A percentile compares a stretch with the other conserved stretches of the same genome.
Conservation (phyloP, 2,888 invertebrate species). For the Scaptomyza reducta region DNA sequence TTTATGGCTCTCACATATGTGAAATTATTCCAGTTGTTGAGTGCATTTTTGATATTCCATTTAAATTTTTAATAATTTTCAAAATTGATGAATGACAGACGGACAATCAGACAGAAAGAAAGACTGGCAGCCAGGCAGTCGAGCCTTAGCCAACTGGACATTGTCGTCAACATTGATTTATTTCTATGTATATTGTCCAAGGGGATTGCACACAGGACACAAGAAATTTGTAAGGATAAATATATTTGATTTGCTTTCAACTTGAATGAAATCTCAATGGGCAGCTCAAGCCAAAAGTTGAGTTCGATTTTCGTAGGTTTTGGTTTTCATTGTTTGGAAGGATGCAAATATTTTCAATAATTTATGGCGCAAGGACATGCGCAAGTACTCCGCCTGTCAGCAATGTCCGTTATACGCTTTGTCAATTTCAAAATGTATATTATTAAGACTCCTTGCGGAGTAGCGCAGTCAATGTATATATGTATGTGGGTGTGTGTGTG, state of each 20-base stretch:
- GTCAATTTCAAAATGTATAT: slow-evolving; percentile 50
- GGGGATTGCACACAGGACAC: slow-evolving; percentile 7
- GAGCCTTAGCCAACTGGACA: slow-evolving; percentile 17
- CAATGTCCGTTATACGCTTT: slow-evolving; percentile 44
- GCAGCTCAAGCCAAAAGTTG: slow-evolving; percentile 12
- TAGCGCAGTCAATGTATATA: neutral
- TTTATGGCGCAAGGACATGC: slow-evolving; percentile 46
- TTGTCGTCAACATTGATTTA: slow-evolving; percentile 58
- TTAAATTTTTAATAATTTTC: slow-evolving; percentile 81
- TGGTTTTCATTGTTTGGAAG: slow-evolving; percentile 1
- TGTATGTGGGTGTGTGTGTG: no score
- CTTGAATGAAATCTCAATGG: slow-evolving; percentile 32
- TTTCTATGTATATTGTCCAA: slow-evolving; percentile 24
- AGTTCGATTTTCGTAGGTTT: slow-evolving; percentile 22
- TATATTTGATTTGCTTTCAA: slow-evolving; percentile 30
- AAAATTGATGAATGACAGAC: slow-evolving; percentile 76
- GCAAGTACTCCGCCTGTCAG: slow-evolving; percentile 25
- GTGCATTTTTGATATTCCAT: slow-evolving; percentile 76
- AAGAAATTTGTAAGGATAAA: slow-evolving; percentile 25
- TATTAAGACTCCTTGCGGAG: slow-evolving; percentile 1
- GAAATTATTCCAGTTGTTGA: slow-evolving; percentile 52
- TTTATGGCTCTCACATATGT: slow-evolving; percentile 27
- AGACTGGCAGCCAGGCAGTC: neutral
- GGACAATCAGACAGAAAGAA: slow-evolving; percentile 8
- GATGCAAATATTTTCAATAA: slow-evolving; percentile 61